A percentile compares a stretch with the other conserved stretches of the same genome.
These are phyloP conservation scores for Hystrix cristata DNA, from an alignment of 2,113 vertebrate genomes.

Conservation along the genomic window DNA sequence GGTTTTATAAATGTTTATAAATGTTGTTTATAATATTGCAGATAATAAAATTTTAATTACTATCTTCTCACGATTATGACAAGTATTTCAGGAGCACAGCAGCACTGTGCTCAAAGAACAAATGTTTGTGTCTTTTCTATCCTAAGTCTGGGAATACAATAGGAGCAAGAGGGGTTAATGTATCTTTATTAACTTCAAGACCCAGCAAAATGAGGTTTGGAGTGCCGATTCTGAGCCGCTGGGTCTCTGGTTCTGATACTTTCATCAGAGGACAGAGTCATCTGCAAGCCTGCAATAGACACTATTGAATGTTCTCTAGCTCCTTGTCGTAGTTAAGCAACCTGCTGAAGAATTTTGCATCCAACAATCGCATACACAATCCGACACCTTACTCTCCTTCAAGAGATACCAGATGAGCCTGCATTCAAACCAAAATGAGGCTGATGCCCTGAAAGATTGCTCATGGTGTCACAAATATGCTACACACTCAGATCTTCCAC, in stretches of 20 bases:
- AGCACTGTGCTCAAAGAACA: neutral
- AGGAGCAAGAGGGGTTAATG: neutral
- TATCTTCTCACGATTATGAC: neutral
- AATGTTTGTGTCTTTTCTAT: neutral
- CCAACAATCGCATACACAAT: neutral
- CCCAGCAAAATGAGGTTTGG: neutral
- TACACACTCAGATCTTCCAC: neutral
- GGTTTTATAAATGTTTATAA: neutral
- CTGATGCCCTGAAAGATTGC: neutral
- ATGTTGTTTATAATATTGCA: neutral
- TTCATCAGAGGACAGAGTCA: neutral
- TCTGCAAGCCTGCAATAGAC: accelerated
- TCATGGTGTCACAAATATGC: neutral
- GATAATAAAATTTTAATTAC: neutral
- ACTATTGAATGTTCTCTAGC: neutral
- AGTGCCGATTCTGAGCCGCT: neutral
- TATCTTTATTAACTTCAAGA: neutral
- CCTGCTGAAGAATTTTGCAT: neutral
- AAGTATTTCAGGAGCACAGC: neutral
- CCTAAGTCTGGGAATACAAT: neutral
- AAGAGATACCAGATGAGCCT: neutral
- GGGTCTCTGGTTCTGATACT: neutral
- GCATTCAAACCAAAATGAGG: neutral
- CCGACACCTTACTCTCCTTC: neutral
- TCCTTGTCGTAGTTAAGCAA: neutral